Base-by-base conservation (phyloP, 2,888 invertebrate genomes). In the Andrena bucephala region DNA sequence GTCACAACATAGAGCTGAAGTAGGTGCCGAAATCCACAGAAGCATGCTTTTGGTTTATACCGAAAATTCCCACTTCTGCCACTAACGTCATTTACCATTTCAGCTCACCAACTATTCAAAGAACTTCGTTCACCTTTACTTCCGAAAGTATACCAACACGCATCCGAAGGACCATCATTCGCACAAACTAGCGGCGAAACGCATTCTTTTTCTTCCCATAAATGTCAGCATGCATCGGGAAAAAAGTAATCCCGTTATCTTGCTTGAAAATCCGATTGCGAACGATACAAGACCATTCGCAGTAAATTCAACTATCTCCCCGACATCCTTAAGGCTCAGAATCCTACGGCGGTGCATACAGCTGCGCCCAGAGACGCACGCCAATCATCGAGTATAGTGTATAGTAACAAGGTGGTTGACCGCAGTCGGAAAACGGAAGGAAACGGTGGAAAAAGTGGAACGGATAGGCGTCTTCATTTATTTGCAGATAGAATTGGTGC, bases 381-480 rank as follows among this genome's bases (percentile, higher is more conserved):
- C 31, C 73, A 48, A 36, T 68, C 65, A 50, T 62, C 67, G 70
- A 54, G 13, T 31, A 29, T 5, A 57, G 31, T 48, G 13, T 31
- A 24, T 5, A 57, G 31, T 20, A 27, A 33, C 13, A 7, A 60
- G 50, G 27, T 42, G 27, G 16, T 7, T 24, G 59, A 69, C 42
- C 4, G 42, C 16, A 42, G 42, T 42, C 42, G 42, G 42, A 0
- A 42, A 42, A 42, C 42, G 42, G 42, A 42, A 42, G 42, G 42
- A 42, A 16, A 42, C 42, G 16, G 5, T 42, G 69, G 33, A 54
- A 54, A 33, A 36, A 57, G 48, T 24, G 66, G 71, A 74, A 57
- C 20, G 70, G 68, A 72, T 72, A 75, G 85, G 74, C 76, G 82
- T 79, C 81, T 76, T 86, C 85, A 87, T 86, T 87, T 87, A 87